Evolutionary conservation across 2,797 vertebrate species (phyloP).

Genomic region (Coccyzus lansbergi): DNA sequence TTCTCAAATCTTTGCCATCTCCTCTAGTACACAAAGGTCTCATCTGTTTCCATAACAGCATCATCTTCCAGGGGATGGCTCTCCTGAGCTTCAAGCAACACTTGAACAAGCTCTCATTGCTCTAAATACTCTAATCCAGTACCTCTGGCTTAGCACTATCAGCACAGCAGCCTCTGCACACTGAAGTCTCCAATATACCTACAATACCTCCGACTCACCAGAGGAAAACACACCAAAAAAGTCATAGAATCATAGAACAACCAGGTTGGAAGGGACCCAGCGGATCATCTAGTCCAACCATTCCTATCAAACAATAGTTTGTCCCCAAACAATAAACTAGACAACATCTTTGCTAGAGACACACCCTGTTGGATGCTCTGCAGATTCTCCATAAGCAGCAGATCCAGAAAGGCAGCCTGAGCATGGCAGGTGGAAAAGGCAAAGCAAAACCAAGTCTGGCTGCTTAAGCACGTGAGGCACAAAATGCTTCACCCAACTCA

Average conservation of each 20-base stretch:
- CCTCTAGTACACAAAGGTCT: neutral
- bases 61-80: neutral
- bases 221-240: neutral
- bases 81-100: neutral
- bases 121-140: neutral
- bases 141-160: neutral
- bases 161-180: neutral
- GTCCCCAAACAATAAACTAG: neutral
- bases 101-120: neutral
- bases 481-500: neutral
- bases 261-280: too few relatives aligned
- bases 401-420: neutral
- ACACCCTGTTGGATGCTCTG: neutral
- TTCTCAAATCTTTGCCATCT: neutral
- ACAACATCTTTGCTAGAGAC: neutral
- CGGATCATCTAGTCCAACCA: too few relatives aligned
- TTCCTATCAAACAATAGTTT: too few relatives aligned
- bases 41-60: neutral
- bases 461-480: neutral
- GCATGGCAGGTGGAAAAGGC: neutral
- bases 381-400: neutral
- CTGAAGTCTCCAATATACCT: neutral
- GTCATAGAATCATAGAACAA: too few relatives aligned
- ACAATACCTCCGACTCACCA: neutral
- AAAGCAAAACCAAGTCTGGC: neutral